Base-by-base conservation (phyloP, 2,888 invertebrate species). In the Neria commutata region DNA sequence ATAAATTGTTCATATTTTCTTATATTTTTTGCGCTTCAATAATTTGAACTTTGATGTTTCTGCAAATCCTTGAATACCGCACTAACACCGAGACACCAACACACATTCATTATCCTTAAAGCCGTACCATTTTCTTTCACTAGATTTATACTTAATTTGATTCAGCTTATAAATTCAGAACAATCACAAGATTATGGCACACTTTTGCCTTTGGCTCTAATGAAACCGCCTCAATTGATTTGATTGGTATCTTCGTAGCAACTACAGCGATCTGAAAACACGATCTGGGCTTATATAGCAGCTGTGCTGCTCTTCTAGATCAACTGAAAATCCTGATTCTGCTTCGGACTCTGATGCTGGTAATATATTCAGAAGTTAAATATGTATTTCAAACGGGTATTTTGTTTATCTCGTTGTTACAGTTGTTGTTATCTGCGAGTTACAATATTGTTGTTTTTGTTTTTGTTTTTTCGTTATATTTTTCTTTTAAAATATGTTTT, bases 341-440 rank as follows among this genome's bases (percentile, higher is more conserved):
- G 40, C 6, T 46, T 51, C 48, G 48, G 6, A 29, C 19, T 14
- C 11, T 8, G 4, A n/a, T 37, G 16, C 16, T 37, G 6, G 37
- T 37, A 56, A 40, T 56, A 51, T 52, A 58, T 52, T 45, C 45
- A 65, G 69, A 66, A 72, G 76, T 77, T 78, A 65, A 78, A 78
- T 77, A 74, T 62, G 57, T 63, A 67, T 60, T 65, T 62, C 61
- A 78, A 79, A 78, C 79, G 71, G 67, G 78, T 79, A 78, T 77
- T 74, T 76, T 78, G 74, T 79, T 79, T 76, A 69, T 74, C 67
- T 71, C 56, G 56, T 54, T 62, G 68, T 67, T 57, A 60, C 54
- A 61, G 53, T 66, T 65, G 60, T 56, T 62, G 49, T 54, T 54
- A 60, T 56, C n/a, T 37, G 11, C 5, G 6, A n/a, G 42, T 42